Conservation (phyloP, 2,797 vertebrate genomes). For the Ceryle rudis region DNA sequence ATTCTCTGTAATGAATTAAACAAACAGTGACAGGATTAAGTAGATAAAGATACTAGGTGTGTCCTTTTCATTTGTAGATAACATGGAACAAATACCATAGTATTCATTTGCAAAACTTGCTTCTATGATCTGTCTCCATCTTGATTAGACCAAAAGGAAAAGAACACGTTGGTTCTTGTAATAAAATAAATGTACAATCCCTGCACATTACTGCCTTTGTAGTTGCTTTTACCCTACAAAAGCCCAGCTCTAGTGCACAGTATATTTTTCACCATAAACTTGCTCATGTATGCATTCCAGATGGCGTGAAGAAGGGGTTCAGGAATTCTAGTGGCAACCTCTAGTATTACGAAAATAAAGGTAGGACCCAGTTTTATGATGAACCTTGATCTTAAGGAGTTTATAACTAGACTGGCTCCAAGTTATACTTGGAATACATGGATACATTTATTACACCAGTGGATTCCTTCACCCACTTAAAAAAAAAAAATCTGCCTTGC, state of each 20-base stretch:
- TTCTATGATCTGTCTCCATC: neutral
- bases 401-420: constrained; percentile 68
- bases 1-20: neutral
- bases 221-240: constrained; percentile 50
- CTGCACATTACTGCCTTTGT: constrained; percentile 60
- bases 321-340: constrained; percentile 66
- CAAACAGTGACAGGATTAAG: neutral
- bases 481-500: neutral
- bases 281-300: constrained; percentile 64
- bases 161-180: constrained; percentile 16
- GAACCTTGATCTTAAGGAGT: constrained; percentile 75
- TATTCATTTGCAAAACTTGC: neutral
- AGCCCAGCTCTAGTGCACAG: constrained; percentile 34
- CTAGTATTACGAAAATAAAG: constrained; percentile 61
- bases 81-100: neutral
- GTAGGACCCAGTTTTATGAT: constrained; percentile 65
- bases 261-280: constrained; percentile 71
- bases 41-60: neutral
- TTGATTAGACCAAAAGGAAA: constrained; percentile 35
- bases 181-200: constrained; percentile 40
- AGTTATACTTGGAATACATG: constrained; percentile 59
- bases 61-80: neutral
- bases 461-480: constrained; percentile 45
- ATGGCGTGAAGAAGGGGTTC: constrained; percentile 57
- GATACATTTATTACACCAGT: constrained; percentile 61